Evolutionary conservation across 1,140 invertebrate genomes (phyloP).

Genomic region (Drosophila navojoa): DNA sequence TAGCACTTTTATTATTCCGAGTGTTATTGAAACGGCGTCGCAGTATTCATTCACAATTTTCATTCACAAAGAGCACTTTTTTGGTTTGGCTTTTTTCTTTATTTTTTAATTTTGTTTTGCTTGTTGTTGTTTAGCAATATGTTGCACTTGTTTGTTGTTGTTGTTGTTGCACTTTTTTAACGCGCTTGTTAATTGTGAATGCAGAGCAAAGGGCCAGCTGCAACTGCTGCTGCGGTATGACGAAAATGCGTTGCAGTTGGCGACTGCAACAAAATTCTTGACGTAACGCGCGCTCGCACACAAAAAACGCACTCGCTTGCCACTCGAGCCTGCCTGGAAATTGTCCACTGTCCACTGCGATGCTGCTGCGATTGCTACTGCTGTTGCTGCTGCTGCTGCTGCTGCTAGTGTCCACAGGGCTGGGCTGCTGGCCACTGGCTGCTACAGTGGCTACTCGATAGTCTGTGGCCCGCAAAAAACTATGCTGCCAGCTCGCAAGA

Average conservation of each 20-base stretch:
- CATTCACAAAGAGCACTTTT: not conserved
- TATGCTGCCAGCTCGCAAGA: conserved; percentile 83
- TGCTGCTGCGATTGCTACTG: not conserved
- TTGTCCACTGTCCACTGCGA: conserved; percentile 16
- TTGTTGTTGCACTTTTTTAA: conserved; percentile 62
- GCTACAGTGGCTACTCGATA: conserved; percentile 25
- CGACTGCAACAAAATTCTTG: conserved; percentile 72
- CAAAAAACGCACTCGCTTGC: conserved; percentile 29
- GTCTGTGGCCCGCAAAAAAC: conserved; percentile 62
- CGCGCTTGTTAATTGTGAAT: conserved; percentile 67
- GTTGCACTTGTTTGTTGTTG: conserved; percentile 60
- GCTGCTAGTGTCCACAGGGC: conserved; percentile 8
- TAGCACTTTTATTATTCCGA: not conserved
- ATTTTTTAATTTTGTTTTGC: not conserved
- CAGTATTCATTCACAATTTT: conserved; percentile 24
- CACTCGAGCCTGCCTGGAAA: conserved; percentile 20
- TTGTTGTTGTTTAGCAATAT: conserved; percentile 60
- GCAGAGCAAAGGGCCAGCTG: conserved; percentile 61
- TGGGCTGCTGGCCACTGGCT: conserved; percentile 9
- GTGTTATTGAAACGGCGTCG: conserved; percentile 16
- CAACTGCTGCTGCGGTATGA: conserved; percentile 70
- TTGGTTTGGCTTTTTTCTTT: not conserved
- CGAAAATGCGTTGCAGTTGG: conserved; percentile 79
- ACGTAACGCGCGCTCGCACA: conserved; percentile 39
- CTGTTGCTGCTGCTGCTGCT: not conserved